Percentiles rank a stretch among this genome's conserved stretches.
phyloP scores from a whole-genome alignment of 2,888 invertebrate species.

The Caenorhabditis sinica region DNA sequence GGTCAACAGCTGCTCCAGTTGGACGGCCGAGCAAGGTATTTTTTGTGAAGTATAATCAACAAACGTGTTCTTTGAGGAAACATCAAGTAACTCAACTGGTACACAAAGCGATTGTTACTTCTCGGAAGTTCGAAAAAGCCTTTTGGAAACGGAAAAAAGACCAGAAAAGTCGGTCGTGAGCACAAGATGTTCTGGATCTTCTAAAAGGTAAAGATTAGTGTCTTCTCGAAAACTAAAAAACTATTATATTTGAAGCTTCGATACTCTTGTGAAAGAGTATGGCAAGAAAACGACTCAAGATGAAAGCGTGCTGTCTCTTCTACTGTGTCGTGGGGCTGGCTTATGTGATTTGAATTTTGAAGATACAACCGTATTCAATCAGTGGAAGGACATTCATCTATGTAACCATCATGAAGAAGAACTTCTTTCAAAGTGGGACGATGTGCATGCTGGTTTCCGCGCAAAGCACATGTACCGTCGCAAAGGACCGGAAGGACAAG shows the following conservation, averaged over 20 bases:
- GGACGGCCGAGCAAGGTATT: too few species aligned
- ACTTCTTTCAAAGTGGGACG: not conserved
- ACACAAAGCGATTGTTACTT: not conserved
- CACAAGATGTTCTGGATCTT: too few species aligned
- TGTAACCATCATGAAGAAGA: not conserved
- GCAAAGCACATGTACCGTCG: not conserved
- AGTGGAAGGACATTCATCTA: not conserved
- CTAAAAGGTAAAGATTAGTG: too few species aligned
- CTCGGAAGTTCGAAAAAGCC: not conserved
- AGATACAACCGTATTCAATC: not conserved
- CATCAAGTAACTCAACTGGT: too few species aligned
- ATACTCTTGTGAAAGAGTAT: too few species aligned
- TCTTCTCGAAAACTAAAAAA: too few species aligned
- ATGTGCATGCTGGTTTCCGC: not conserved
- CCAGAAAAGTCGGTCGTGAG: not conserved
- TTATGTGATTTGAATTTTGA: not conserved
- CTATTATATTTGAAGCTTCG: too few species aligned
- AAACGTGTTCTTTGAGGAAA: too few species aligned
- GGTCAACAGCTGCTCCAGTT: too few species aligned
- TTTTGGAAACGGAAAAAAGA: not conserved
- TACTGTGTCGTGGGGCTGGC: conserved; percentile 2
- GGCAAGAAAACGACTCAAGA: not conserved
- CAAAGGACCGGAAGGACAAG: too few species aligned
- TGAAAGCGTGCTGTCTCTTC: not conserved
- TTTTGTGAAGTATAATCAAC: too few species aligned